Evolutionary conservation across 2,888 invertebrate genomes (phyloP).

Genomic region (Chorisops tibialis): DNA sequence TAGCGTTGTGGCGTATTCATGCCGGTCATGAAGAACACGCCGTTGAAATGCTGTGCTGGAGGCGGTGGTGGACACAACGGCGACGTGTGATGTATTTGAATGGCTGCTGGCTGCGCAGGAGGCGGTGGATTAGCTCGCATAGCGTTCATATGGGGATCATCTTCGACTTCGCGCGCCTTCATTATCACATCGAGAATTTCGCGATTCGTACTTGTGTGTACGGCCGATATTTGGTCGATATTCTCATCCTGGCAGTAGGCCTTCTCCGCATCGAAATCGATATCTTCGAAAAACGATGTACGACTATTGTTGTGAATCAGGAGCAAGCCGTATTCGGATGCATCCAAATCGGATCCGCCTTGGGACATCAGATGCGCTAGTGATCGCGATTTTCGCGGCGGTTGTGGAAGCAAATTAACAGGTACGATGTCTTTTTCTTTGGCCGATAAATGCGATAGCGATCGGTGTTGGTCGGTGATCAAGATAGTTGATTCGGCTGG

Average conservation of each 20-base stretch:
- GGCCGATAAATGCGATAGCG: slow-evolving; percentile 17
- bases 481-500: slow-evolving; percentile 14
- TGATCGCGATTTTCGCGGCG: slow-evolving; percentile 72
- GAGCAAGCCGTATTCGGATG: slow-evolving; percentile 49
- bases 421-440: slow-evolving; percentile 71
- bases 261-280: slow-evolving; percentile 57
- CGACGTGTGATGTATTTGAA: slow-evolving; percentile 37
- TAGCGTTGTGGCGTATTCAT: slow-evolving; percentile 53
- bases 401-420: slow-evolving; percentile 73
- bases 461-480: slow-evolving; percentile 2
- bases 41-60: slow-evolving; percentile 56
- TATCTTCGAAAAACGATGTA: slow-evolving; percentile 56
- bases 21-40: slow-evolving; percentile 59
- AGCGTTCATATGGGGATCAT: slow-evolving; percentile 49
- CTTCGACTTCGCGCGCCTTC: slow-evolving; percentile 55
- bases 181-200: slow-evolving; percentile 59
- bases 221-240: slow-evolving; percentile 26
- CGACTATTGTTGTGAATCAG: slow-evolving; percentile 57
- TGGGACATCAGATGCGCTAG: slow-evolving; percentile 66
- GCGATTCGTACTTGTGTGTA: slow-evolving; percentile 53
- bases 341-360: slow-evolving; percentile 48
- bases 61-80: slow-evolving; percentile 26
- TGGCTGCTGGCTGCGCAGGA: slow-evolving; percentile 42
- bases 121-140: slow-evolving; percentile 41
- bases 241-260: slow-evolving; percentile 27